Conservation (phyloP, 2,888 invertebrate genomes). For the Crocallis elinguaria region DNA sequence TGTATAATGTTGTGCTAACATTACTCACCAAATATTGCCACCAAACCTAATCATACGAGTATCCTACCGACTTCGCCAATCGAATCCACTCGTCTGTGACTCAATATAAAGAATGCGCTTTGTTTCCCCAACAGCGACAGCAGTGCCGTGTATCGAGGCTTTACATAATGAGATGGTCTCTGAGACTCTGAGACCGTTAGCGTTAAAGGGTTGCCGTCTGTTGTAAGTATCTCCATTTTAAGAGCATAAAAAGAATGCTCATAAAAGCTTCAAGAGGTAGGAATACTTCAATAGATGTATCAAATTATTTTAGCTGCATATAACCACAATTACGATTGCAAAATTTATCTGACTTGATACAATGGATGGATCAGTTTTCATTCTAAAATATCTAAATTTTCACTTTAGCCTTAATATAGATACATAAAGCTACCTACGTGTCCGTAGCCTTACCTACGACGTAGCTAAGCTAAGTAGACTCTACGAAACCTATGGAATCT, state of each 20-base stretch:
- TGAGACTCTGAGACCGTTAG: constrained; percentile 31
- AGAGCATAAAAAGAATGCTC: neutral
- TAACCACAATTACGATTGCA: too few species aligned
- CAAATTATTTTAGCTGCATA: too few species aligned
- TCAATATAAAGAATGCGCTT: constrained; percentile 48
- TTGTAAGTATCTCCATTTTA: constrained; percentile 24
- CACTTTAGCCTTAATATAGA: too few species aligned
- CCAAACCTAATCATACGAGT: neutral
- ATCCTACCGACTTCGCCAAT: constrained; percentile 2
- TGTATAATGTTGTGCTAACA: neutral
- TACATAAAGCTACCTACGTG: neutral
- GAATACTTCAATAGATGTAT: neutral
- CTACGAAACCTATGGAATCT: neutral
- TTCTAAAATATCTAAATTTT: too few species aligned
- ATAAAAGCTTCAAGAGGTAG: constrained; percentile 11
- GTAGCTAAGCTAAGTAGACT: neutral
- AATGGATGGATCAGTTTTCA: too few species aligned
- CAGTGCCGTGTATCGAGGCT: constrained; percentile 41
- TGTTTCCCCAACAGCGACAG: constrained; percentile 46
- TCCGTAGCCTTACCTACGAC: neutral
- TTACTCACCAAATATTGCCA: neutral
- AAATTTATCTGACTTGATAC: too few species aligned
- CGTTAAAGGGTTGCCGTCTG: constrained; percentile 35
- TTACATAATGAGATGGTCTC: constrained; percentile 53
- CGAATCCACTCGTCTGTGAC: constrained; percentile 15